Base-by-base conservation (phyloP, 1,140 invertebrate species). In the Tigriopus japonicus region DNA sequence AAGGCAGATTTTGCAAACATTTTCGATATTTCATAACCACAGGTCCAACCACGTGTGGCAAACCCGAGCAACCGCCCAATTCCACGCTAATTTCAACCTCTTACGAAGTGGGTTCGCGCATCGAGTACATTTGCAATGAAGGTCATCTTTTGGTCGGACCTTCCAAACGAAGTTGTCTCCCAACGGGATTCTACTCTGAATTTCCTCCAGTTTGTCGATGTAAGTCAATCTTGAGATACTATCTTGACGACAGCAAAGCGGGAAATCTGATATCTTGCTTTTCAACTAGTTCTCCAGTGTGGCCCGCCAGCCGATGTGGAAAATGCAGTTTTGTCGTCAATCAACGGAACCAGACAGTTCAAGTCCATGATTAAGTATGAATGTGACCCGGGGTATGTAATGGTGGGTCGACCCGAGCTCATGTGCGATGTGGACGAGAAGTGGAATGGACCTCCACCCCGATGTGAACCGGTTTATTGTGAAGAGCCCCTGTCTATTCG, bases 101-200 rank as follows among this genome's bases (percentile, higher is more conserved):
- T 56, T 90, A 85, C 69, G 81, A 88, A 64, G 87, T 93, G 0
- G 87, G 87, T 0, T 80, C 86, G 1, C 78, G 77, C n/a, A 82
- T 94, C 21, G 84, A 90, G 65, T 92, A 93, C 72, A 76, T 77
- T 49, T 94, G 89, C 67, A 85, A 87, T 68, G 77, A 81, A 21
- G 89, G 88, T 6, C 87, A 89, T 67, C 73, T 92, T 23, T 74
- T 92, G 0, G 84, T 92, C 23, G 89, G 89, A 5, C 88, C 88
- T 0, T 77, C 82, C 0, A 79, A 78, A 7, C 76, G 90, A 66
- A 86, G 84, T 17, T 93, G 89, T 67, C 74, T 92, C 9, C 83
- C 89, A 60, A 91, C 86, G 13, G 89, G 90, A 63, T 92, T 93
- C 73, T 93, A 91, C 69, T 87, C 87, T 65, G 88, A 92, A 71